Evolutionary conservation across 2,797 vertebrate genomes (phyloP).

Genomic region (Spondyliosoma cantharus): DNA sequence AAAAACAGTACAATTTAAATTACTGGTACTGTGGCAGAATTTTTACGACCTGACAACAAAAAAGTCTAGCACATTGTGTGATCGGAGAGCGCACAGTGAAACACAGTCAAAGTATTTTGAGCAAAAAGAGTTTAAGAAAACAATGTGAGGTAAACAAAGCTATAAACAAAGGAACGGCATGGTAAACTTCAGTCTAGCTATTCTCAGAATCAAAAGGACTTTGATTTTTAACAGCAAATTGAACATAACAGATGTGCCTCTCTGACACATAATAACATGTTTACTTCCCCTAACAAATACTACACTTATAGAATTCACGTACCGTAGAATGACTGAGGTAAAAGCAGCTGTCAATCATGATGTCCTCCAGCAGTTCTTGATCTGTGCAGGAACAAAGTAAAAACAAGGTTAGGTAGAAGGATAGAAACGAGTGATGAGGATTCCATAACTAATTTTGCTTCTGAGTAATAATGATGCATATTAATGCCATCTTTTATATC

Average conservation of each 20-base stretch:
- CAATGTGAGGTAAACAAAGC: conserved; percentile 25
- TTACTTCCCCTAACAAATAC: conserved; percentile 5
- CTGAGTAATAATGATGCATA: conserved; percentile 44
- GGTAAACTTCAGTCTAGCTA: conserved; percentile 1
- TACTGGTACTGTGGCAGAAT: no score
- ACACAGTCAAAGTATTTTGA: conserved; percentile 7
- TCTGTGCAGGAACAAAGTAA: conserved; percentile 80
- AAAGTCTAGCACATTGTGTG: no score
- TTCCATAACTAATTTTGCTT: conserved; percentile 44
- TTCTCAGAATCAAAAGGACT: conserved; percentile 6
- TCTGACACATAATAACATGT: conserved; percentile 17
- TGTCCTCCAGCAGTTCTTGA: conserved; percentile 91
- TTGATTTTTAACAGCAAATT: conserved; percentile 3
- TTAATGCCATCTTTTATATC: conserved; percentile 48
- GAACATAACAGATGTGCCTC: neutral
- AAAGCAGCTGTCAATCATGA: conserved; percentile 88
- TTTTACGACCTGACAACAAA: no score
- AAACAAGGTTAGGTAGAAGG: conserved; percentile 35
- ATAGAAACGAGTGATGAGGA: conserved; percentile 24
- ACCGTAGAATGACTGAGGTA: conserved; percentile 86
- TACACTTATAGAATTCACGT: conserved; percentile 71
- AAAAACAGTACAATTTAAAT: no score
- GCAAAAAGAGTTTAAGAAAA: conserved; percentile 21
- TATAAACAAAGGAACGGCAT: conserved; percentile 9
- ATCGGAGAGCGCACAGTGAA: conserved; percentile 13